Percentiles rank a stretch among this genome's conserved stretches.
phyloP scores from a whole-genome alignment of 2,797 vertebrate genomes.

The Rhinophrynus dorsalis region DNA sequence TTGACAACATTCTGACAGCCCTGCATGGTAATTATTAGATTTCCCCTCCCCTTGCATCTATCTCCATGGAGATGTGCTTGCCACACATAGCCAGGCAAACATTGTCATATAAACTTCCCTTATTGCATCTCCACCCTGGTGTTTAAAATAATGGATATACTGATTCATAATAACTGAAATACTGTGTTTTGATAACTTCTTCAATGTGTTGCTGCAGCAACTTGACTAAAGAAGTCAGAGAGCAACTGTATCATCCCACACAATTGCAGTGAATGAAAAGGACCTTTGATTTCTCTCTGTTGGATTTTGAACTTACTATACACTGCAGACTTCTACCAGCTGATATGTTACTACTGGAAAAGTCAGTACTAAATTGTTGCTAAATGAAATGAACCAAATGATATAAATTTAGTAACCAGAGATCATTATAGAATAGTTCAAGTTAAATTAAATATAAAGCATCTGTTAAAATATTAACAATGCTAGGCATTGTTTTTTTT shows the following conservation, averaged over 20 bases:
- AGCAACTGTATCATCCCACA: neutral
- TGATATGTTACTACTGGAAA: neutral
- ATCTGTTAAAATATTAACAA: constrained; percentile 22
- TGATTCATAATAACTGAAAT: constrained; percentile 15
- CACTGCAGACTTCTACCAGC: neutral
- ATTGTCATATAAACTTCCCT: too few species aligned
- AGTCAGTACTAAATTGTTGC: neutral
- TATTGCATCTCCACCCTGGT: too few species aligned
- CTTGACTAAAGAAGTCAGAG: neutral
- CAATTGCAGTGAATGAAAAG: constrained; percentile 3
- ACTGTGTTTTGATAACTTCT: neutral
- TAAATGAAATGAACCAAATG: constrained; percentile 4
- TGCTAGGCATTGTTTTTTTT: neutral
- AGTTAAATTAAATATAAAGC: constrained; percentile 5
- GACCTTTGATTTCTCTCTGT: neutral
- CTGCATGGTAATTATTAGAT: too few species aligned
- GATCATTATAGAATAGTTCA: neutral
- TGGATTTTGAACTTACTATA: neutral
- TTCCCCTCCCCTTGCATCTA: too few species aligned
- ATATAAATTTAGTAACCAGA: neutral
- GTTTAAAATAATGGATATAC: too few species aligned
- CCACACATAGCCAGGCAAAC: too few species aligned
- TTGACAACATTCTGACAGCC: too few species aligned
- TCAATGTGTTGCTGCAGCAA: constrained; percentile 12
- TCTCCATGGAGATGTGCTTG: too few species aligned